Evolutionary conservation across 2,888 invertebrate genomes (phyloP).

Genomic region (Deilephila porcellus): DNA sequence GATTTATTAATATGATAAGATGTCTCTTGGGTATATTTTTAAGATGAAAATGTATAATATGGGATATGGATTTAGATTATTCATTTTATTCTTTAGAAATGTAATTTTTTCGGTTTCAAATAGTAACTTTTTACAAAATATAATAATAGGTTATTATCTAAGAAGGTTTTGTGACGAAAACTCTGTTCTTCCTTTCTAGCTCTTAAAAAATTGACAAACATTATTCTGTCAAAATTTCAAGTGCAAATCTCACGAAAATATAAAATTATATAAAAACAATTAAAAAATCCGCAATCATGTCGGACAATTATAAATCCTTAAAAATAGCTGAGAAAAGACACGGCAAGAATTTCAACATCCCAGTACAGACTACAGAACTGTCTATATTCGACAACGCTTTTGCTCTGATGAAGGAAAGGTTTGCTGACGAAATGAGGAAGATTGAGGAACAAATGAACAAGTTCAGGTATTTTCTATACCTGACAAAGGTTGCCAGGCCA

Average conservation of each 20-base stretch:
- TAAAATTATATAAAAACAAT: neutral
- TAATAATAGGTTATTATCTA: too few species aligned
- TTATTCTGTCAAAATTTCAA: slow-evolving; percentile 6
- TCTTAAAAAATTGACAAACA: neutral
- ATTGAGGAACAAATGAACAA: slow-evolving; percentile 63
- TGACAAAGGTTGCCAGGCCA: too few species aligned
- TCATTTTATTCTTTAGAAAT: too few species aligned
- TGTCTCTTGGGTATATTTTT: neutral
- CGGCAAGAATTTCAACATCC: slow-evolving; percentile 46
- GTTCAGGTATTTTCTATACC: slow-evolving; percentile 51
- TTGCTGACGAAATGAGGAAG: slow-evolving; percentile 58
- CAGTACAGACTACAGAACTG: slow-evolving; percentile 52
- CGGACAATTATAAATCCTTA: neutral
- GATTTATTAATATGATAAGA: neutral
- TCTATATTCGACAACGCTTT: slow-evolving; percentile 57
- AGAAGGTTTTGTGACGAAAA: neutral
- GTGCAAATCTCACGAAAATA: neutral
- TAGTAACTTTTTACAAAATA: too few species aligned
- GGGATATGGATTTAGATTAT: too few species aligned
- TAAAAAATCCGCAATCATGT: neutral
- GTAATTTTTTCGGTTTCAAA: too few species aligned
- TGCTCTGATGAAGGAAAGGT: slow-evolving; percentile 54
- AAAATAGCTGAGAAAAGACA: slow-evolving; percentile 39
- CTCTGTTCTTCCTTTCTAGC: neutral
- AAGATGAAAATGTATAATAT: neutral